A percentile compares a stretch with the other conserved stretches of the same genome.
These are phyloP conservation scores for Brachyrhaphis roseni DNA, from an alignment of 2,797 vertebrate species.

Conservation along the genomic window DNA sequence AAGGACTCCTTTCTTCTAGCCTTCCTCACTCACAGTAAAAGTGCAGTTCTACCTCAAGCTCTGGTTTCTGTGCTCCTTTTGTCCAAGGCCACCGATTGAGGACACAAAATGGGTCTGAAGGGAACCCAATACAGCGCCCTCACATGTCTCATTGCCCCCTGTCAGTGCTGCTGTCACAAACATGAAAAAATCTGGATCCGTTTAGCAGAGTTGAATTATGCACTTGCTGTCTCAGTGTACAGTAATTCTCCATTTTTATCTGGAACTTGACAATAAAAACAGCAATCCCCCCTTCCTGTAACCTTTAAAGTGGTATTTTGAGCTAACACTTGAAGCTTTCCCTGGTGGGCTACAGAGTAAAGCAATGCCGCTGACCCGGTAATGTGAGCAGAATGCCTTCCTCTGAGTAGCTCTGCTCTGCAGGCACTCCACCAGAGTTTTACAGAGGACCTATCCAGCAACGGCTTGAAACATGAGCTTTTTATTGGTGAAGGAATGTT, in stretches of 20 bases:
- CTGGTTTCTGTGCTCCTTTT: conserved; percentile 81
- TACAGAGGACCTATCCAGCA: conserved; percentile 34
- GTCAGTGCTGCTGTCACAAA: conserved; percentile 48
- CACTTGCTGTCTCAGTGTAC: neutral
- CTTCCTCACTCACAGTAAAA: conserved; percentile 60
- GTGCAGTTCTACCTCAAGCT: conserved; percentile 69
- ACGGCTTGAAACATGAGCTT: conserved; percentile 51
- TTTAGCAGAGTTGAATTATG: neutral
- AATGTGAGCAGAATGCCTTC: conserved; percentile 63
- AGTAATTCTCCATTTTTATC: neutral
- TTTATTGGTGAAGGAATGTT: conserved; percentile 60
- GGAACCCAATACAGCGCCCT: conserved; percentile 77
- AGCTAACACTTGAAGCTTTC: conserved; percentile 58
- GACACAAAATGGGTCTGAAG: conserved; percentile 78
- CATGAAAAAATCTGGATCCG: conserved; percentile 23
- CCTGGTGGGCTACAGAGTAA: conserved; percentile 63
- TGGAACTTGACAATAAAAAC: conserved; percentile 26
- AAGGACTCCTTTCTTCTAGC: conserved; percentile 77
- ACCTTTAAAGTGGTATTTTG: conserved; percentile 68
- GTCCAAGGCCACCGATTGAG: conserved; percentile 72
- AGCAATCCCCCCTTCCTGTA: conserved; percentile 17
- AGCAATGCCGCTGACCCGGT: conserved; percentile 70
- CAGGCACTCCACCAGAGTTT: conserved; percentile 35
- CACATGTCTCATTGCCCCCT: conserved; percentile 63
- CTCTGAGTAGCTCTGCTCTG: conserved; percentile 51